These are phyloP conservation scores for Elgaria multicarinata DNA, from an alignment of 2,113 vertebrate species.

Conservation along the genomic window DNA sequence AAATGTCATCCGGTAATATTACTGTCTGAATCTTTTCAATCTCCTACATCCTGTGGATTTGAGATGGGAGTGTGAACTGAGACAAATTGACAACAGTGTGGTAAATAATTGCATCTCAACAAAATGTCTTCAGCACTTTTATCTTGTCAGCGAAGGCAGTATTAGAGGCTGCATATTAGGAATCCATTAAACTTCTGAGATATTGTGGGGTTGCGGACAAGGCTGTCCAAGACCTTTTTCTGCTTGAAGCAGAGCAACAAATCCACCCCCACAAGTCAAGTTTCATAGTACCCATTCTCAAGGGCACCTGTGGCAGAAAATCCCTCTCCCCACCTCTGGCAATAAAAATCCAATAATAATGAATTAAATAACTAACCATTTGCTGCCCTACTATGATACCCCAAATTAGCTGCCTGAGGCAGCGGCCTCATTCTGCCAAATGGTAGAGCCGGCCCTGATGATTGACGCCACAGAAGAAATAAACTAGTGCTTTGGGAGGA, in stretches of 20 bases:
- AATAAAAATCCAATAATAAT: no score
- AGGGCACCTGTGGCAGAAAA: no score
- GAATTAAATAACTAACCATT: no score
- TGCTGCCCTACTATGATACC: no score
- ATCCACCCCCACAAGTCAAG: no score
- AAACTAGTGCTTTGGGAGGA: slow-evolving; percentile 6
- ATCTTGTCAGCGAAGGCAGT: background rate
- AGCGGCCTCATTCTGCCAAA: no score
- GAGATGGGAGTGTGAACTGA: accelerated
- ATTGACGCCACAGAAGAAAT: background rate
- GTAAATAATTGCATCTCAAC: slow-evolving; percentile 8
- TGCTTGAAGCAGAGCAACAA: no score
- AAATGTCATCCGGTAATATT: accelerated
- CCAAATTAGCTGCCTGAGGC: no score
- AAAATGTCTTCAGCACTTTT: slow-evolving; percentile 5
- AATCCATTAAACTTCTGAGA: slow-evolving; percentile 8
- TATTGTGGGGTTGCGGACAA: background rate
- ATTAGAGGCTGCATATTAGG: slow-evolving; percentile 5
- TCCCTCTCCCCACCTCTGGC: no score
- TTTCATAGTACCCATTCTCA: no score
- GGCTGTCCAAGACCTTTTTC: no score
- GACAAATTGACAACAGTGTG: background rate
- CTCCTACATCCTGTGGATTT: background rate
- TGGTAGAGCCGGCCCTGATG: background rate
- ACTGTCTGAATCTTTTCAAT: background rate